These are phyloP conservation scores for Oreotrochilus melanogaster DNA, from an alignment of 2,113 vertebrate species.

Conservation along the genomic window DNA sequence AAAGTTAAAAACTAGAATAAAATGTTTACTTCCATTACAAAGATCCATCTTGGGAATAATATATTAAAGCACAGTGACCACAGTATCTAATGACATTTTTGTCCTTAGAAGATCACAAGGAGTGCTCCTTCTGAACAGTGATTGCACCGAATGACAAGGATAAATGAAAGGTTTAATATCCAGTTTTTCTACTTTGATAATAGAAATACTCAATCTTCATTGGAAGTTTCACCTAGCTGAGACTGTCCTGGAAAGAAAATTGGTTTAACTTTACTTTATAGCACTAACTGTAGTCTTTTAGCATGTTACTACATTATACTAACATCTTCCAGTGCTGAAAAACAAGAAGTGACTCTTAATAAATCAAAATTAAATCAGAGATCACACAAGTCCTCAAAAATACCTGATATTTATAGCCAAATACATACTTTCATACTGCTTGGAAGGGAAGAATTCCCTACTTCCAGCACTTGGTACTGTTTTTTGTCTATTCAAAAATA, in stretches of 20 bases:
- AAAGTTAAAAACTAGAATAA: not conserved
- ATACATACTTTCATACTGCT: constrained; percentile 22
- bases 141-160: constrained; percentile 61
- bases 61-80: constrained; percentile 20
- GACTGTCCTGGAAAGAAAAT: constrained; percentile 51
- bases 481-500: not conserved
- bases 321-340: constrained; percentile 36
- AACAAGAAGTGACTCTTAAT: constrained; percentile 60
- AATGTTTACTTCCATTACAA: constrained; percentile 16
- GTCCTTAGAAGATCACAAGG: constrained; percentile 36
- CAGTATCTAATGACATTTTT: constrained; percentile 15
- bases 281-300: constrained; percentile 32
- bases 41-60: not conserved
- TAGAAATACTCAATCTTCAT: constrained; percentile 67
- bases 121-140: constrained; percentile 46
- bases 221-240: constrained; percentile 54
- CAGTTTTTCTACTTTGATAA: constrained; percentile 60
- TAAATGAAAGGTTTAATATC: constrained; percentile 69
- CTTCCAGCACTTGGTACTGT: not conserved
- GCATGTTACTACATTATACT: constrained; percentile 53
- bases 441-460: not conserved
- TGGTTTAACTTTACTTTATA: constrained; percentile 40
- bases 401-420: constrained; percentile 20
- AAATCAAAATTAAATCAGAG: constrained; percentile 52
- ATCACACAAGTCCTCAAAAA: not conserved